Evolutionary conservation across 2,888 invertebrate genomes (phyloP), one percentile per base, ranked within the genome.

Genomic region (Flexamia atlantica): DNA sequence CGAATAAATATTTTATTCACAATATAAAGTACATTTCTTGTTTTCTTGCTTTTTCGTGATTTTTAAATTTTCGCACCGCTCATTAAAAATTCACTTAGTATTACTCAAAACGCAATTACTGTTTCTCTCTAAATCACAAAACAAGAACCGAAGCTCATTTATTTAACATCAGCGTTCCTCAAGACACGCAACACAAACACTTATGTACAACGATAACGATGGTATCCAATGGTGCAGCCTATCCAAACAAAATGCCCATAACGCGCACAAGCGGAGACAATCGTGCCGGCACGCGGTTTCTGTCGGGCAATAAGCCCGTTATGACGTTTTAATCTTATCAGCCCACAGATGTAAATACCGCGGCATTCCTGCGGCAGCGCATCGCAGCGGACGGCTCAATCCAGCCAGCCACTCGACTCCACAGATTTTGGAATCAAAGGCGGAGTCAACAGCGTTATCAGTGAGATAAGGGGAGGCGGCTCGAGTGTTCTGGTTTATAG

Each of bases 251-350:
- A 53, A 46, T 53, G 2, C 53, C 53, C 46, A 2, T 4, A 64
- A 25, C 64, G 30, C 14, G 2, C 28, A 64, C 7, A 64, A 28
- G 1, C 53, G 2, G 28, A 14, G 28, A 28, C 64, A 28, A 20
- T 28, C 64, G 64, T 64, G 64, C 28, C 1, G 64, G 64, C 28
- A 64, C n/a, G 64, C 64, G 30, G 64, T 64, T 25, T 25, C 14
- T 20, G 64, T 28, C 28, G 64, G 23, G 64, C 30, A 64, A 64
- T 64, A 64, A 28, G 64, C 64, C 14, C 30, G 64, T 64, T 64
- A 64, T 64, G 64, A 64, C 64, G 64, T 28, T 64, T 53, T 64
- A 64, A 64, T 64, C 64, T 64, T 64, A 64, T 64, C 64, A 25
- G 64, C 64, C 14, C 12, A 30, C 64, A 14, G 64, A 28, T 64